These are phyloP conservation scores for Drosophila falleni DNA, from an alignment of 2,888 invertebrate species.

Conservation along the genomic window DNA sequence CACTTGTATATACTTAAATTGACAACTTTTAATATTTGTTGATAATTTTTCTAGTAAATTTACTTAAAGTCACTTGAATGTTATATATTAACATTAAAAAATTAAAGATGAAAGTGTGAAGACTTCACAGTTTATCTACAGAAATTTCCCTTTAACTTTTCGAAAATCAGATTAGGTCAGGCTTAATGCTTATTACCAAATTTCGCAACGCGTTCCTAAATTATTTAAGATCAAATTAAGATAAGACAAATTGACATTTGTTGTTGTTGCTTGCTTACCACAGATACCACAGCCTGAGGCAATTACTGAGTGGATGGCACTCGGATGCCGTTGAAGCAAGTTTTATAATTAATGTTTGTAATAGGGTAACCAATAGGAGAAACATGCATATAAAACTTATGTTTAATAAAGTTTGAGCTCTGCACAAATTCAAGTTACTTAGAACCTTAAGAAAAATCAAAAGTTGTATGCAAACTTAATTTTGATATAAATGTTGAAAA, in stretches of 20 bases:
- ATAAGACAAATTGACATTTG: slow-evolving; percentile 16
- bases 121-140: neutral
- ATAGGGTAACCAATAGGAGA: neutral
- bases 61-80: neutral
- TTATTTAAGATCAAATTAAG: slow-evolving; percentile 18
- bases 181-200: slow-evolving; percentile 6
- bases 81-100: neutral
- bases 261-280: slow-evolving; percentile 8
- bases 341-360: slow-evolving; percentile 18
- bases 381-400: neutral
- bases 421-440: neutral
- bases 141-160: neutral
- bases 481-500: neutral
- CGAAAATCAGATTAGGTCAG: neutral
- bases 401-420: neutral
- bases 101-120: neutral
- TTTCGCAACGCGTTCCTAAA: slow-evolving; percentile 15
- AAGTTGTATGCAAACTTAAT: neutral
- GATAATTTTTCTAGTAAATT: neutral
- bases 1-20: neutral
- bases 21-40: neutral
- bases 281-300: slow-evolving; percentile 10
- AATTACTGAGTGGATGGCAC: slow-evolving; percentile 4
- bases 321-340: slow-evolving; percentile 7
- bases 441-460: neutral